Conservation (phyloP, 2,797 vertebrate species). For the Acanthis flammea region DNA sequence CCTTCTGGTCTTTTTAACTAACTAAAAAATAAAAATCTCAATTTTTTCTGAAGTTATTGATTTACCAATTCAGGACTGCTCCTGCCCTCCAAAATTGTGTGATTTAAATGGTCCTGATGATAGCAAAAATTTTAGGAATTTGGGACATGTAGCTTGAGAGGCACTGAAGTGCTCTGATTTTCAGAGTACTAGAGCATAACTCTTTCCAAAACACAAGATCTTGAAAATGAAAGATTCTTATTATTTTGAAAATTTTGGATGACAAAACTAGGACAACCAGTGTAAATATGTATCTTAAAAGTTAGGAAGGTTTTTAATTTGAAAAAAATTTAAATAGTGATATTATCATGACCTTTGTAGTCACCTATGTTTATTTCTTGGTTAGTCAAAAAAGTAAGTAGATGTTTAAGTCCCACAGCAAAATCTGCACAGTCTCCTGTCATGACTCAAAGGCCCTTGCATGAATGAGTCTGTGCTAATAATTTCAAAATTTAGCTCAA, state of each 20-base stretch:
- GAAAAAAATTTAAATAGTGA: background rate
- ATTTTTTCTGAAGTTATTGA: background rate
- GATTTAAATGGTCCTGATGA: background rate
- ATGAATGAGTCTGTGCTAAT: background rate
- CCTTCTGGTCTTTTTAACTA: background rate
- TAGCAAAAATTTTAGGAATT: background rate
- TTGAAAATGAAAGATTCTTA: background rate
- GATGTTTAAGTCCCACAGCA: background rate
- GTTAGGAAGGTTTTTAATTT: background rate
- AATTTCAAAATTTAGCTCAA: constrained; percentile 31
- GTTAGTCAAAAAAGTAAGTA: background rate
- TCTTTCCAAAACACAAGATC: background rate
- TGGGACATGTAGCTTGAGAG: background rate
- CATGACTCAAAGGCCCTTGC: background rate
- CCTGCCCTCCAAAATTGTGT: background rate
- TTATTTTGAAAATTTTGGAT: background rate
- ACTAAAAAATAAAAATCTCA: background rate
- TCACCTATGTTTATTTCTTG: background rate
- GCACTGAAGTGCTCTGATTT: background rate
- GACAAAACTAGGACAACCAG: background rate
- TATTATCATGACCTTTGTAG: background rate
- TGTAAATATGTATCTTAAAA: background rate
- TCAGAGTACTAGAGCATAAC: background rate
- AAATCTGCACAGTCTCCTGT: background rate
- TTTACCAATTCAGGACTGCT: background rate